Evolutionary conservation across 2,888 invertebrate genomes (phyloP).

Genomic region (Tetragonula carbonaria): DNA sequence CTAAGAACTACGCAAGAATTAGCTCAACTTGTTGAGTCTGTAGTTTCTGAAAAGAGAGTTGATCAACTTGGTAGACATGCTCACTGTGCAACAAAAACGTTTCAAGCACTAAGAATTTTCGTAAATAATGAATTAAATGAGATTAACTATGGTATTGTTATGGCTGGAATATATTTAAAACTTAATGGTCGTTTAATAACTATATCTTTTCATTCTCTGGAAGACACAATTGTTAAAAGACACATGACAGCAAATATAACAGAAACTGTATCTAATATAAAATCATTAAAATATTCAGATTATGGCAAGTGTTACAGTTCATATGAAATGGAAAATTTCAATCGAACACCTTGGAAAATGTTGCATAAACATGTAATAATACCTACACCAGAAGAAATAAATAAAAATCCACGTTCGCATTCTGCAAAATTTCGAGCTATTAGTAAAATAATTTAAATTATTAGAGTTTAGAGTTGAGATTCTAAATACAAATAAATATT

Average conservation of each 20-base stretch:
- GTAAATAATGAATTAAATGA: slow-evolving; percentile 98
- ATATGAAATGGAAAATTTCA: slow-evolving; percentile 87
- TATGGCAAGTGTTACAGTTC: slow-evolving; percentile 86
- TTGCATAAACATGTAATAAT: slow-evolving; percentile 92
- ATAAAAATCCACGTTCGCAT: slow-evolving; percentile 92
- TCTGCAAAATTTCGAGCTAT: slow-evolving; percentile 96
- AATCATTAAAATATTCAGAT: slow-evolving; percentile 90
- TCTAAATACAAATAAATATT: slow-evolving; percentile 18
- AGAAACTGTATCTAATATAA: slow-evolving; percentile 89
- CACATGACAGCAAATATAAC: slow-evolving; percentile 92
- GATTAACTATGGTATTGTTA: slow-evolving; percentile 93
- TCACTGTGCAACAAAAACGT: slow-evolving; percentile 95
- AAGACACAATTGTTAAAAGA: slow-evolving; percentile 96
- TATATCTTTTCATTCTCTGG: slow-evolving; percentile 96
- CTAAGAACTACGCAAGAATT: slow-evolving; percentile 94
- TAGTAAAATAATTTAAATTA: slow-evolving; percentile 87
- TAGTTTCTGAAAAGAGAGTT: slow-evolving; percentile 85
- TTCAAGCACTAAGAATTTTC: slow-evolving; percentile 97
- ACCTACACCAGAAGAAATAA: slow-evolving; percentile 90
- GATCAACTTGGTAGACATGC: slow-evolving; percentile 91
- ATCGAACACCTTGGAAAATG: slow-evolving; percentile 90
- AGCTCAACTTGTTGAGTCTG: slow-evolving; percentile 89
- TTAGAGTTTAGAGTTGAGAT: not conserved
- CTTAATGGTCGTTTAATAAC: slow-evolving; percentile 91
- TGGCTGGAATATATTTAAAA: slow-evolving; percentile 92